A percentile compares a stretch with the other conserved stretches of the same genome.
Evolutionary conservation across 2,113 vertebrate species (phyloP).

Genomic region (Saccopteryx leptura): DNA sequence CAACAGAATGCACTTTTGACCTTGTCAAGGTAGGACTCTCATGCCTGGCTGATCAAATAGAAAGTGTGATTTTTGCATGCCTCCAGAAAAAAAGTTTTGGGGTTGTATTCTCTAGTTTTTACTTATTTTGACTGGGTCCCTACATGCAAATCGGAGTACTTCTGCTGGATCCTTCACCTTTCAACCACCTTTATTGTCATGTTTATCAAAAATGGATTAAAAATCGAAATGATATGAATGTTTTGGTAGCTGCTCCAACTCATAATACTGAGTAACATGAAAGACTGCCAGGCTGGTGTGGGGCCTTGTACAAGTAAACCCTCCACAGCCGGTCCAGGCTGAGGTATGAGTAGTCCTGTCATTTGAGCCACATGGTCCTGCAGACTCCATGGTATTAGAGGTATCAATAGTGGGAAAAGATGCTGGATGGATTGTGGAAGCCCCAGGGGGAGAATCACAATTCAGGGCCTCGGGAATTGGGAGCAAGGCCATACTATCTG

Average conservation of each 20-base stretch:
- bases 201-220: background rate
- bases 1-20: slow-evolving; percentile 45
- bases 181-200: background rate
- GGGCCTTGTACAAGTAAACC: background rate
- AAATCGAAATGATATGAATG: background rate
- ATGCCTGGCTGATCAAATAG: slow-evolving; percentile 34
- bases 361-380: background rate
- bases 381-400: background rate
- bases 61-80: slow-evolving; percentile 45
- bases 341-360: background rate
- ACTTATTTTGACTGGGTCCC: background rate
- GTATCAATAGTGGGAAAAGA: background rate
- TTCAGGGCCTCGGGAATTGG: background rate
- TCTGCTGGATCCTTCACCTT: background rate
- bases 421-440: background rate
- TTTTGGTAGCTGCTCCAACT: background rate
- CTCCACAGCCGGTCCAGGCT: background rate
- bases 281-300: background rate
- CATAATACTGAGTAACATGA: background rate
- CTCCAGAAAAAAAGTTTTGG: background rate
- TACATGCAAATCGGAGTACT: background rate
- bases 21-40: slow-evolving; percentile 25
- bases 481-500: background rate
- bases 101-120: background rate
- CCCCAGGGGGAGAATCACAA: background rate